phyloP scores from a whole-genome alignment of 2,113 vertebrate genomes.

The Zapornia atra region DNA sequence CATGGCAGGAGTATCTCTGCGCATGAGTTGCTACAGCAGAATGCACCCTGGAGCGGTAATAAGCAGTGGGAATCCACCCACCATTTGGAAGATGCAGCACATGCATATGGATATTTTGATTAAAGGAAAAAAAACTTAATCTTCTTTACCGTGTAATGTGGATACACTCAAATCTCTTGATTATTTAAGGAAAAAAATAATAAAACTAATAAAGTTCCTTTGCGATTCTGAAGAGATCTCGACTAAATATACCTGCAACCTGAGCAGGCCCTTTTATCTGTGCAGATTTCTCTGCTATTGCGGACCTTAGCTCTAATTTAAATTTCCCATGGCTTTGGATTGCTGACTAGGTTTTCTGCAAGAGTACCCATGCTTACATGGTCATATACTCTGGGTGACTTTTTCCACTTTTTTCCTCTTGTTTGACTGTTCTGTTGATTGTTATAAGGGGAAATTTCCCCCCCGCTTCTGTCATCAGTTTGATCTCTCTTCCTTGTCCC shows the following conservation, averaged over 20 bases:
- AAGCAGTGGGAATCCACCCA: conserved; percentile 52
- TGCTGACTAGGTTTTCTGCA: conserved; percentile 96
- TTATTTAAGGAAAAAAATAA: conserved; percentile 80
- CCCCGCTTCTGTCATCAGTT: conserved; percentile 56
- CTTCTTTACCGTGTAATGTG: conserved; percentile 75
- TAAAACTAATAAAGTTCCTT: conserved; percentile 87
- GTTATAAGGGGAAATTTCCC: conserved; percentile 2
- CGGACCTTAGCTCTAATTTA: conserved; percentile 83
- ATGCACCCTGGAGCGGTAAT: conserved; percentile 18
- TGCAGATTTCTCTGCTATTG: conserved; percentile 71
- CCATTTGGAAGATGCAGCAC: conserved; percentile 14
- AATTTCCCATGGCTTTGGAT: conserved; percentile 85
- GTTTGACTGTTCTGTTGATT: conserved; percentile 72
- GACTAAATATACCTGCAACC: conserved; percentile 81
- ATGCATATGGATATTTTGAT: conserved; percentile 75
- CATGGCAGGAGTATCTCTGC: conserved; percentile 1
- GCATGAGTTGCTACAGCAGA: conserved; percentile 26
- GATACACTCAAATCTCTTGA: conserved; percentile 79
- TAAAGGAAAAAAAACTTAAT: conserved; percentile 68
- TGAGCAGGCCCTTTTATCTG: conserved; percentile 77
- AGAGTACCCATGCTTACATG: conserved; percentile 89
- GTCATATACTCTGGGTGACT: conserved; percentile 81
- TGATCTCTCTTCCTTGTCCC: conserved; percentile 72
- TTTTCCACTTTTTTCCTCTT: conserved; percentile 56
- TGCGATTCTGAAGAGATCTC: conserved; percentile 82